These are phyloP conservation scores for Dicentrarchus labrax DNA, from an alignment of 2,113 vertebrate species.

Conservation along the genomic window DNA sequence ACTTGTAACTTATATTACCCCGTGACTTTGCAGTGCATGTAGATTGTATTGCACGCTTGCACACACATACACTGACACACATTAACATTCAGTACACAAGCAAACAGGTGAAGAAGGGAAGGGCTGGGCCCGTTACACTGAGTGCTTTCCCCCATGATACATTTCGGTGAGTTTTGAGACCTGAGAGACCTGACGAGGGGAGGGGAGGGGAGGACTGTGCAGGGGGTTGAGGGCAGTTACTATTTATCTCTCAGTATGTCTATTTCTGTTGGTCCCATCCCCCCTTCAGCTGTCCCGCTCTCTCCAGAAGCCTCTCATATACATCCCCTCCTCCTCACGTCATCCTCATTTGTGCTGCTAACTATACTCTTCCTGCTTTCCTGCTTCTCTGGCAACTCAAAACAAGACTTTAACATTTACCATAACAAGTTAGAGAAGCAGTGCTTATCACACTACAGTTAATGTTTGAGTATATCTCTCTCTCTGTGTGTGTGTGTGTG, in stretches of 20 bases:
- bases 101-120: constrained; percentile 74
- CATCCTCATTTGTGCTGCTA: constrained; percentile 70
- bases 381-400: constrained; percentile 48
- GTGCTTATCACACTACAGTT: background rate
- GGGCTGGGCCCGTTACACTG: constrained; percentile 27
- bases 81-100: constrained; percentile 39
- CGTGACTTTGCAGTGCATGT: constrained; percentile 56
- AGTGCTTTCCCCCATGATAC: constrained; percentile 53
- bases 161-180: constrained; percentile 72
- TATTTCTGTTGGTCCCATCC: constrained; percentile 86
- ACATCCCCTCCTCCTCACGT: constrained; percentile 59
- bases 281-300: constrained; percentile 87
- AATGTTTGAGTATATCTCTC: background rate
- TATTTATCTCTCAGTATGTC: constrained; percentile 86
- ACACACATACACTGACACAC: constrained; percentile 34
- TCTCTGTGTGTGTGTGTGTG: no score
- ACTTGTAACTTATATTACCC: constrained; percentile 43
- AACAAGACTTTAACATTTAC: constrained; percentile 43
- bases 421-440: background rate
- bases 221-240: constrained; percentile 65
- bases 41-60: constrained; percentile 44
- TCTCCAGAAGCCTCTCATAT: constrained; percentile 69
- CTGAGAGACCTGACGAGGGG: constrained; percentile 68
- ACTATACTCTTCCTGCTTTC: constrained; percentile 77
- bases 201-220: constrained; percentile 19